Percentiles rank a stretch among this genome's conserved stretches.
Conservation (phyloP, 2,888 invertebrate species). For the Sphaeridia pumilis region DNA sequence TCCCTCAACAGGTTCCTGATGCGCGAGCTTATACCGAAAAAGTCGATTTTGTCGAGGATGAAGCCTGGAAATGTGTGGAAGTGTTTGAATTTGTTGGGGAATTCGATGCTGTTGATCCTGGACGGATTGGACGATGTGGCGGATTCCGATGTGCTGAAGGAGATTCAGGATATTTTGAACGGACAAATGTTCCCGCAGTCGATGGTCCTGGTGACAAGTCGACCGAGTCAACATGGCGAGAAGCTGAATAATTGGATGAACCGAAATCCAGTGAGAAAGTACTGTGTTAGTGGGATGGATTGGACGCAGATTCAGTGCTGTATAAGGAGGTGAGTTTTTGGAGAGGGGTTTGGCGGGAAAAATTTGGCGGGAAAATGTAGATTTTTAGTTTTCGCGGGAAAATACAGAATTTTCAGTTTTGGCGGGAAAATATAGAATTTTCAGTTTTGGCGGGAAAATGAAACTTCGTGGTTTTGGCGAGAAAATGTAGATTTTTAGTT, state of each 20-base stretch:
- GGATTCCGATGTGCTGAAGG: slow-evolving; percentile 38
- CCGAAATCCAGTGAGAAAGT: slow-evolving; percentile 22
- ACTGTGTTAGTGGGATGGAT: slow-evolving; percentile 30
- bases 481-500: too few relatives aligned
- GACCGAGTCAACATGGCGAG: slow-evolving; percentile 35
- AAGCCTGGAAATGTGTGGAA: slow-evolving; percentile 35
- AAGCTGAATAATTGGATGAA: slow-evolving; percentile 15
- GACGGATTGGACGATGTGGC: slow-evolving; percentile 47
- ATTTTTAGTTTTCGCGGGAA: too few relatives aligned
- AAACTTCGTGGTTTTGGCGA: too few relatives aligned
- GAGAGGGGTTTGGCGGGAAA: too few relatives aligned
- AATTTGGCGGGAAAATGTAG: too few relatives aligned
- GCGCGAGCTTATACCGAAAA: slow-evolving; percentile 43
- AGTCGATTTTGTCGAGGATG: slow-evolving; percentile 29
- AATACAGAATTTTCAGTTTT: too few relatives aligned
- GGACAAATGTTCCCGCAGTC: slow-evolving; percentile 47
- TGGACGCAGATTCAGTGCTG: slow-evolving; percentile 33
- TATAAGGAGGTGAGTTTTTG: slow-evolving; percentile 23
- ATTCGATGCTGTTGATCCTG: slow-evolving; percentile 43
- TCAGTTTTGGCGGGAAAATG: too few relatives aligned
- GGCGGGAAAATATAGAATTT: too few relatives aligned
- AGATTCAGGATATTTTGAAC: slow-evolving; percentile 45
- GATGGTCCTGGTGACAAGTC: slow-evolving; percentile 44
- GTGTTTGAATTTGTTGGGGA: slow-evolving; percentile 35
- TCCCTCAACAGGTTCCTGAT: slow-evolving; percentile 38